Evolutionary conservation across 1,140 invertebrate species (phyloP).

Genomic region (Orius insidiosus): DNA sequence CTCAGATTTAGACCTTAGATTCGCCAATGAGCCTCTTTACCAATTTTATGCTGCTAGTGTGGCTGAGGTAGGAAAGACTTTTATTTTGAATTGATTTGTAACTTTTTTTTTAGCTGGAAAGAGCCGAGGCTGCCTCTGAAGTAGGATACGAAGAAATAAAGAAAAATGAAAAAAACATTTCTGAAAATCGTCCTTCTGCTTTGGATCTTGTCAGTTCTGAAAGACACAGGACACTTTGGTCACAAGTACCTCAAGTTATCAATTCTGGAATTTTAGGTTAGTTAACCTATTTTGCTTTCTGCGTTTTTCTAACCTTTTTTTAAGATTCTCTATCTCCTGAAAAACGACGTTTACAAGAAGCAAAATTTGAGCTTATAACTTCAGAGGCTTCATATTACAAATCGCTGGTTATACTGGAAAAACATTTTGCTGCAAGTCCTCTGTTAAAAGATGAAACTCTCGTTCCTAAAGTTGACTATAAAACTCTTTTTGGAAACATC

Average conservation of each 20-base stretch:
- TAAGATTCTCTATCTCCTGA: conserved; percentile 46
- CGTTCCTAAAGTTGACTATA: conserved; percentile 48
- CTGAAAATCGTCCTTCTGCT: conserved; percentile 31
- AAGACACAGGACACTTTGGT: conserved; percentile 69
- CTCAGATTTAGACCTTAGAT: conserved; percentile 24
- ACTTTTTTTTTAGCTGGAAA: conserved; percentile 33
- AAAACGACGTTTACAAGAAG: conserved; percentile 71
- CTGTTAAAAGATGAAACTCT: conserved; percentile 55
- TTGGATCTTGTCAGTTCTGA: conserved; percentile 47
- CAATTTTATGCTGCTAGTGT: conserved; percentile 75
- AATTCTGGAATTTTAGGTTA: conserved; percentile 55
- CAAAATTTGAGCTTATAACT: conserved; percentile 89
- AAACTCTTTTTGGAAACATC: conserved; percentile 65
- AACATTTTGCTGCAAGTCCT: conserved; percentile 67
- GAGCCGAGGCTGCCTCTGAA: conserved; percentile 30
- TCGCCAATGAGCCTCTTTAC: conserved; percentile 67
- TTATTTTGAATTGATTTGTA: not conserved
- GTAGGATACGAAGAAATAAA: conserved; percentile 10
- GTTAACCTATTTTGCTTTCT: conserved; percentile 18
- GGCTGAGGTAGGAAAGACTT: conserved; percentile 39
- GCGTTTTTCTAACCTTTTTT: too few species aligned
- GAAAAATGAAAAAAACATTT: not conserved
- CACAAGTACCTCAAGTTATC: conserved; percentile 79
- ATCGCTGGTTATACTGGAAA: conserved; percentile 73
- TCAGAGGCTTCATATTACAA: conserved; percentile 93